phyloP scores from a whole-genome alignment of 2,888 invertebrate genomes.

The Drosophila nr. medialis region DNA sequence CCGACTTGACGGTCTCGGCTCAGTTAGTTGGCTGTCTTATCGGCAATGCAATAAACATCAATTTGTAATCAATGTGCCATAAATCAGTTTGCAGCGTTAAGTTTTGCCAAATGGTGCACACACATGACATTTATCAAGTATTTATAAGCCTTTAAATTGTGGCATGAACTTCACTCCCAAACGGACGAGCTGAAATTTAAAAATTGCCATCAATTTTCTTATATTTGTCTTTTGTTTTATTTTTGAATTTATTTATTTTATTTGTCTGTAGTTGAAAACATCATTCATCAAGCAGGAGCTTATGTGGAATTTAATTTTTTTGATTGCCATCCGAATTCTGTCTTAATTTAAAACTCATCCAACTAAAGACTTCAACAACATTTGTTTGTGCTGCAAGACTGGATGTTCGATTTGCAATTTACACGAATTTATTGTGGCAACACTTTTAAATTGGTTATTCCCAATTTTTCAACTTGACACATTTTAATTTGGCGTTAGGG shows the following conservation, averaged over 20 bases:
- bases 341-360: neutral
- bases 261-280: neutral
- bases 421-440: neutral
- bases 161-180: neutral
- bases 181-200: neutral
- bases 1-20: conserved; percentile 13
- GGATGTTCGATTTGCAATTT: neutral
- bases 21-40: conserved; percentile 26
- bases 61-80: conserved; percentile 37
- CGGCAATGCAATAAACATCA: conserved; percentile 47
- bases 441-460: too few relatives aligned
- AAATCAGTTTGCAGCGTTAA: conserved; percentile 69
- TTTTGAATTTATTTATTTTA: neutral
- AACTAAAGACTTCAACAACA: neutral
- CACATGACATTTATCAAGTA: conserved; percentile 15
- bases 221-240: too few relatives aligned
- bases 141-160: conserved; percentile 20
- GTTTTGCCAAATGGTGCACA: conserved; percentile 19
- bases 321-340: neutral
- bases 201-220: neutral
- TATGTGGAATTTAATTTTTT: neutral
- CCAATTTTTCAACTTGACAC: neutral
- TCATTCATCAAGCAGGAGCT: neutral
- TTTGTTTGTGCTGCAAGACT: neutral
- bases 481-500: conserved; percentile 14